phyloP scores from a whole-genome alignment of 2,888 invertebrate species.

The Ochropleura plecta region DNA sequence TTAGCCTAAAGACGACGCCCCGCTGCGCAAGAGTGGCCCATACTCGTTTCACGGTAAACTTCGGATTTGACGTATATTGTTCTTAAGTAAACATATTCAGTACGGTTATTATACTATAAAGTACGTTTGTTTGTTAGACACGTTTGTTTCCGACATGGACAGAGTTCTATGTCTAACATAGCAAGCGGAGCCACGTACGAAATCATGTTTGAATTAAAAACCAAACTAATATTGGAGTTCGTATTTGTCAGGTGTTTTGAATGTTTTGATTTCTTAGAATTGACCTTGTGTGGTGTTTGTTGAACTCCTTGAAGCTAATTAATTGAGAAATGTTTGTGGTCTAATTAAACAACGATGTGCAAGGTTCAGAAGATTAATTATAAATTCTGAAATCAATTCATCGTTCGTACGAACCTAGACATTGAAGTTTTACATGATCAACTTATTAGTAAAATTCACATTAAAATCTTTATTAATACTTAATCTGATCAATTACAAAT shows the following conservation, averaged over 20 bases:
- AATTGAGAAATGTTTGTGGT: constrained; percentile 56
- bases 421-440: not conserved
- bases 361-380: constrained; percentile 34
- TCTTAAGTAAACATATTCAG: constrained; percentile 69
- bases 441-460: not conserved
- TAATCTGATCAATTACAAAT: no score
- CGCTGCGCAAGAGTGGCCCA: constrained; percentile 74
- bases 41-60: constrained; percentile 71
- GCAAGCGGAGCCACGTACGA: constrained; percentile 49
- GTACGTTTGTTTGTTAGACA: constrained; percentile 47
- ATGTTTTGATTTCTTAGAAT: constrained; percentile 58
- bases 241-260: constrained; percentile 43
- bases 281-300: constrained; percentile 53
- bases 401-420: not conserved
- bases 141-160: constrained; percentile 43
- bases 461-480: not conserved
- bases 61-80: constrained; percentile 71
- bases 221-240: constrained; percentile 46
- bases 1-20: constrained; percentile 78
- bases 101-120: constrained; percentile 66
- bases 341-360: constrained; percentile 46
- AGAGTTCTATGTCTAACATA: constrained; percentile 26
- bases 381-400: constrained; percentile 13
- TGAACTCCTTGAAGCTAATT: constrained; percentile 52
- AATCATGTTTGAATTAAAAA: constrained; percentile 55